These are phyloP conservation scores for Monoplex corrugatus DNA, from an alignment of 2,888 invertebrate species.

Conservation along the genomic window DNA sequence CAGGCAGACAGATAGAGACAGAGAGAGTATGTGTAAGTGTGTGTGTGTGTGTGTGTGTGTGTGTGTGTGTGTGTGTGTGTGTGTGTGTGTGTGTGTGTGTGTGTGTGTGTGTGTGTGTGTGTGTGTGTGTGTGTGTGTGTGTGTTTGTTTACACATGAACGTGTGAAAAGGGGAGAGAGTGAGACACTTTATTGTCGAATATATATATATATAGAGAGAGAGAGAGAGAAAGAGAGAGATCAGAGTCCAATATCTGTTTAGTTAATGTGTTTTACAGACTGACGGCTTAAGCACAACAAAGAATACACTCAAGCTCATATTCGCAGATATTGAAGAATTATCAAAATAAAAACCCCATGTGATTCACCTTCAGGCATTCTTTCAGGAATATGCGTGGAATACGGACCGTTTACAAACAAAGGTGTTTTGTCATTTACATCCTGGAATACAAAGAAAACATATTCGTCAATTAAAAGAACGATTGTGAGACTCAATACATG, in stretches of 20 bases:
- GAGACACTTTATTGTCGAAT: too few species aligned
- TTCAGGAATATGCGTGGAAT: constrained; percentile 89
- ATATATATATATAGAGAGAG: neutral
- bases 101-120: neutral
- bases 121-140: neutral
- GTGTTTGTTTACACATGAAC: neutral
- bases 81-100: neutral
- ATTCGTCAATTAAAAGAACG: too few species aligned
- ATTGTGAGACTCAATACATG: too few species aligned
- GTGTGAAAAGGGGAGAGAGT: neutral
- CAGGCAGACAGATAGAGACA: neutral
- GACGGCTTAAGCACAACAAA: too few species aligned
- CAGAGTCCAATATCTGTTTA: too few species aligned
- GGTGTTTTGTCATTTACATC: constrained; percentile 96
- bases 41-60: neutral
- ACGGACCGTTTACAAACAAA: constrained; percentile 87
- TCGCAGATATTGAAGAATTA: too few species aligned
- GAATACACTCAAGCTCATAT: too few species aligned
- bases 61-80: neutral
- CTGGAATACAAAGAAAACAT: constrained; percentile 84
- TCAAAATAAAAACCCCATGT: too few species aligned
- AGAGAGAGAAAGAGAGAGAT: neutral
- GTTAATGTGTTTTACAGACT: too few species aligned
- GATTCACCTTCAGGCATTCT: constrained; percentile 88
- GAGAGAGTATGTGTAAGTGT: too few species aligned